These are phyloP conservation scores for Menidia beryllina DNA, from an alignment of 2,113 vertebrate species.

Conservation along the genomic window DNA sequence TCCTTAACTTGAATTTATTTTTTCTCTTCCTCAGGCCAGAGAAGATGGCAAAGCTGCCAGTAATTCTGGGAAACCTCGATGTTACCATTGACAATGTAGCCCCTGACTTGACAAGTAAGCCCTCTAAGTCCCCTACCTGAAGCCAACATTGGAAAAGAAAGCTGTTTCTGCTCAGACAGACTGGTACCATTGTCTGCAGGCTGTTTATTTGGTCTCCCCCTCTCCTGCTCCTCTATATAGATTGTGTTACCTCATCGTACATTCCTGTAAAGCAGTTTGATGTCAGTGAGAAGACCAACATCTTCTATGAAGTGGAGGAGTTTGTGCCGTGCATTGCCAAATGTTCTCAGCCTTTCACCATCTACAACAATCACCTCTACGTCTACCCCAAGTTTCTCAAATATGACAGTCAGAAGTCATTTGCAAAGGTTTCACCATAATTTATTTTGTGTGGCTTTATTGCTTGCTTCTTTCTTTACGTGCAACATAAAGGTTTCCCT, in stretches of 20 bases:
- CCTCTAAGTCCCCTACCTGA: slow-evolving; percentile 22
- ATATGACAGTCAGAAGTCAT: slow-evolving; percentile 96
- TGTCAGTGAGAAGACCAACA: slow-evolving; percentile 79
- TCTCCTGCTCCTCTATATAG: slow-evolving; percentile 76
- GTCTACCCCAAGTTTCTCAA: slow-evolving; percentile 96
- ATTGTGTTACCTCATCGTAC: slow-evolving; percentile 96
- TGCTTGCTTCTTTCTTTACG: neutral
- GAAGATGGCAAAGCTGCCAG: slow-evolving; percentile 98
- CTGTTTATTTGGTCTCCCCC: slow-evolving; percentile 49
- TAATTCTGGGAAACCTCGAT: slow-evolving; percentile 98
- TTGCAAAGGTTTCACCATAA: slow-evolving; percentile 88
- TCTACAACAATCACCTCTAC: slow-evolving; percentile 98
- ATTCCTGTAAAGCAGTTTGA: slow-evolving; percentile 96
- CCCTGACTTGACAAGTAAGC: slow-evolving; percentile 94
- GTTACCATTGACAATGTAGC: slow-evolving; percentile 95
- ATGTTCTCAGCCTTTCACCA: slow-evolving; percentile 95
- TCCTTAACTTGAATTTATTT: slow-evolving; percentile 55
- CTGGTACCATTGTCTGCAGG: slow-evolving; percentile 23
- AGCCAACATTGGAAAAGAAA: slow-evolving; percentile 30
- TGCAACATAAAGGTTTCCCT: neutral
- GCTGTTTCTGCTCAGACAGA: slow-evolving; percentile 10
- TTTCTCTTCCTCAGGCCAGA: slow-evolving; percentile 86
- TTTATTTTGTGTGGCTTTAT: neutral
- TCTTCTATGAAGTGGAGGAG: slow-evolving; percentile 95
- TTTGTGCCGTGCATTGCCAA: slow-evolving; percentile 96